These are phyloP conservation scores for Brevimyrus niger DNA, from an alignment of 2,113 vertebrate species.

Conservation along the genomic window DNA sequence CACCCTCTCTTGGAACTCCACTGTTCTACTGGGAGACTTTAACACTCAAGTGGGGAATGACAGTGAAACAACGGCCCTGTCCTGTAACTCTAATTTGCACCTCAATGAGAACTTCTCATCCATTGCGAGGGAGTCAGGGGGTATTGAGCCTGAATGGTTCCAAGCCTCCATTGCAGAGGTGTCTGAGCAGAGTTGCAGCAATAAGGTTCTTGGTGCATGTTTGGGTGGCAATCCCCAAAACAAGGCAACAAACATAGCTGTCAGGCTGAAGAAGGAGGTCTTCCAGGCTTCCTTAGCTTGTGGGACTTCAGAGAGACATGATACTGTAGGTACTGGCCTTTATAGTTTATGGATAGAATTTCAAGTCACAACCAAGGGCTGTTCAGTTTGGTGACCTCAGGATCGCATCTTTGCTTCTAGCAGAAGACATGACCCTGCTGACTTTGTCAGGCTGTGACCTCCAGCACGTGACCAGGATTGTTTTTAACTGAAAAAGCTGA, in stretches of 20 bases:
- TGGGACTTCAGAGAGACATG: not conserved
- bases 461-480: not conserved
- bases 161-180: not conserved
- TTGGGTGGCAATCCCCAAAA: not conserved
- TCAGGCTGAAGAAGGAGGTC: not conserved
- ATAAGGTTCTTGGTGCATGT: not conserved
- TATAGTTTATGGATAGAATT: not conserved
- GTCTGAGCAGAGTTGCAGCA: not conserved
- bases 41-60: not conserved
- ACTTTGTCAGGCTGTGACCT: not conserved
- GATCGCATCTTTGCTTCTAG: too few relatives aligned
- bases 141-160: not conserved
- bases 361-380: too few relatives aligned
- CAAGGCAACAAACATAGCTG: not conserved
- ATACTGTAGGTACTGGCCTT: not conserved
- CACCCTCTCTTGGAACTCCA: not conserved
- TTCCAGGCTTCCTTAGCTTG: not conserved
- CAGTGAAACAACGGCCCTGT: not conserved
- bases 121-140: not conserved
- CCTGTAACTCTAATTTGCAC: not conserved
- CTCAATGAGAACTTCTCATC: not conserved
- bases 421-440: not conserved
- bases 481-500: not conserved
- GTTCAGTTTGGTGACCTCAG: too few relatives aligned
- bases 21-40: not conserved